A percentile compares a stretch with the other conserved stretches of the same genome.
These are phyloP conservation scores for Penaeus japonicus DNA, from an alignment of 1,140 invertebrate genomes.

Conservation along the genomic window DNA sequence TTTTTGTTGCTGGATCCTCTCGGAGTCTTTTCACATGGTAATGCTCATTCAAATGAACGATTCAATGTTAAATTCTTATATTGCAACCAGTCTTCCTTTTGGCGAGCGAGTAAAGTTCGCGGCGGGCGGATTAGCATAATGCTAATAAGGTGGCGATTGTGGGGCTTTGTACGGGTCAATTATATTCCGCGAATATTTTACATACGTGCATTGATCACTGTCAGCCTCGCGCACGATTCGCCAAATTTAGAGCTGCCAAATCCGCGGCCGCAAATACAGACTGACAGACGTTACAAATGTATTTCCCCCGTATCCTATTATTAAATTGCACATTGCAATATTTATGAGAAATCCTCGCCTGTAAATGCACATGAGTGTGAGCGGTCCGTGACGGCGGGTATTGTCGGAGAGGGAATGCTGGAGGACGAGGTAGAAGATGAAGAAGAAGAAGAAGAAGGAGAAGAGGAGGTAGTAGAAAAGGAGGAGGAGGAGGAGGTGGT, in stretches of 20 bases:
- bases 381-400: conserved; percentile 22
- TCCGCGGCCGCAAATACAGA: conserved; percentile 39
- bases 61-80: conserved; percentile 57
- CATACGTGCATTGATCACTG: conserved; percentile 48
- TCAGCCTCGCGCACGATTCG: conserved; percentile 45
- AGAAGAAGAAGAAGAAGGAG: neutral
- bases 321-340: conserved; percentile 54
- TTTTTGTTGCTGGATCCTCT: conserved; percentile 56
- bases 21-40: conserved; percentile 53
- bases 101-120: conserved; percentile 43
- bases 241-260: conserved; percentile 54
- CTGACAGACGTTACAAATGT: conserved; percentile 50
- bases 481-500: neutral
- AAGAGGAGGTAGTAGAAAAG: neutral
- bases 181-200: conserved; percentile 55
- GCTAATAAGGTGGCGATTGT: conserved; percentile 57
- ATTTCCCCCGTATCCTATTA: conserved; percentile 54
- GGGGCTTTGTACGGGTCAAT: conserved; percentile 51
- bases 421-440: neutral
- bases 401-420: neutral
- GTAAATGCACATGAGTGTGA: conserved; percentile 44
- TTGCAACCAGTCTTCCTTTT: conserved; percentile 50
- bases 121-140: conserved; percentile 48
- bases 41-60: conserved; percentile 56
- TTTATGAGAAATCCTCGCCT: conserved; percentile 51